Evolutionary conservation across 2,888 invertebrate species (phyloP).

Genomic region (Saturnia pavonia): DNA sequence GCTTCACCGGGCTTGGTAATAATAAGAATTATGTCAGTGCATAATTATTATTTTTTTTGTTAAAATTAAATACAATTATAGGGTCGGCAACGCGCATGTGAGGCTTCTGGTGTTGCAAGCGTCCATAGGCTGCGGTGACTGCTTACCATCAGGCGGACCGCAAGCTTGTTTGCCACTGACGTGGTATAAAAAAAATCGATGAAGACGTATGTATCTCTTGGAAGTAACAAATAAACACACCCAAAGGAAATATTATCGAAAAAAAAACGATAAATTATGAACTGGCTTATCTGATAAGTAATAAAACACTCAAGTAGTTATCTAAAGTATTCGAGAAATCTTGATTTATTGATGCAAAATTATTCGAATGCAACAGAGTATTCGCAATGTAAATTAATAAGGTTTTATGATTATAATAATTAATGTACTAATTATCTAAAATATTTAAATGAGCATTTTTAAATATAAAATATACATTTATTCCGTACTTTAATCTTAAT

Average conservation of each 20-base stretch:
- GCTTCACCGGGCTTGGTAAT: too few species aligned
- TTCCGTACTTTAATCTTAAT: neutral
- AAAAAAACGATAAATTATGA: slow-evolving; percentile 1
- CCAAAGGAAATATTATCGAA: slow-evolving; percentile 4
- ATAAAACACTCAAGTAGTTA: neutral
- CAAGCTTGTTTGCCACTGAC: too few species aligned
- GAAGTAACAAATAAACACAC: neutral
- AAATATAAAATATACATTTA: neutral
- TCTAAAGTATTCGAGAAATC: neutral
- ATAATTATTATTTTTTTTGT: neutral
- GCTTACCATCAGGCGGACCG: too few species aligned
- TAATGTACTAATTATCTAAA: neutral
- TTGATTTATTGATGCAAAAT: slow-evolving; percentile 7
- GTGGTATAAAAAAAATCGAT: too few species aligned
- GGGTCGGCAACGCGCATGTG: neutral
- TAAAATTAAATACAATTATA: neutral
- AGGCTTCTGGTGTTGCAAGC: too few species aligned
- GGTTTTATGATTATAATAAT: neutral
- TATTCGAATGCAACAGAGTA: neutral
- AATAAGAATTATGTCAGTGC: neutral
- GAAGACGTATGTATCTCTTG: neutral
- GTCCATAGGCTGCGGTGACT: too few species aligned
- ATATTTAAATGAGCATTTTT: neutral
- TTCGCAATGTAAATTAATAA: neutral
- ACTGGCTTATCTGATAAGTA: slow-evolving; percentile 1